phyloP scores from a whole-genome alignment of 2,888 invertebrate genomes.

The Leucoma salicis region DNA sequence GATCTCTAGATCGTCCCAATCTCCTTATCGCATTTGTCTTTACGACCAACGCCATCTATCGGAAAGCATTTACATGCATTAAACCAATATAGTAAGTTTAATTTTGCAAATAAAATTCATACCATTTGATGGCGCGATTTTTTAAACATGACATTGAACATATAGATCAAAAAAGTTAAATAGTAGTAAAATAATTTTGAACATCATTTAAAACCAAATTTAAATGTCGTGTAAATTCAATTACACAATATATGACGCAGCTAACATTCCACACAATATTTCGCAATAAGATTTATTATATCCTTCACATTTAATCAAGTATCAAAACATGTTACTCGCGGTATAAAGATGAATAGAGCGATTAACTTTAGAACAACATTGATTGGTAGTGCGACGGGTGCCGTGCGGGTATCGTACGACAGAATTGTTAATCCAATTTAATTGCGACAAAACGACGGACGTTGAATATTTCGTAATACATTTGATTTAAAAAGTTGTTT shows the following conservation, averaged over 20 bases:
- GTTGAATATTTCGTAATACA: background rate
- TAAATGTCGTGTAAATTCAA: too few species aligned
- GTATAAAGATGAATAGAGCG: conserved; percentile 46
- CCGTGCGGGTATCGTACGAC: conserved; percentile 38
- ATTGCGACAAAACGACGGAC: conserved; percentile 25
- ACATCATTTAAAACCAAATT: too few species aligned
- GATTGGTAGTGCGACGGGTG: conserved; percentile 55
- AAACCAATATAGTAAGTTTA: too few species aligned
- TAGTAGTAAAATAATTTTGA: too few species aligned
- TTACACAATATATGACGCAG: background rate
- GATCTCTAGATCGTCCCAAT: too few species aligned
- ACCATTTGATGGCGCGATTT: too few species aligned
- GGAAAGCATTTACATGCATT: too few species aligned
- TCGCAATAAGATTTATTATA: background rate
- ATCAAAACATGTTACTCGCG: conserved; percentile 38
- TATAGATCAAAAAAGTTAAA: too few species aligned
- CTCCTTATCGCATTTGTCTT: too few species aligned
- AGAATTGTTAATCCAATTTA: conserved; percentile 19
- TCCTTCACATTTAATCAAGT: conserved; percentile 16
- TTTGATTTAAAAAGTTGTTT: background rate
- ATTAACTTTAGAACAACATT: conserved; percentile 59
- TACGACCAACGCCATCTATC: too few species aligned
- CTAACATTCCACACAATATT: background rate
- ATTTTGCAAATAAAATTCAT: too few species aligned
- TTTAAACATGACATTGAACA: too few species aligned